Percentiles rank a stretch among this genome's conserved stretches.
Evolutionary conservation across 2,888 invertebrate species (phyloP).

Genomic region (Therioaphis trifolii): DNA sequence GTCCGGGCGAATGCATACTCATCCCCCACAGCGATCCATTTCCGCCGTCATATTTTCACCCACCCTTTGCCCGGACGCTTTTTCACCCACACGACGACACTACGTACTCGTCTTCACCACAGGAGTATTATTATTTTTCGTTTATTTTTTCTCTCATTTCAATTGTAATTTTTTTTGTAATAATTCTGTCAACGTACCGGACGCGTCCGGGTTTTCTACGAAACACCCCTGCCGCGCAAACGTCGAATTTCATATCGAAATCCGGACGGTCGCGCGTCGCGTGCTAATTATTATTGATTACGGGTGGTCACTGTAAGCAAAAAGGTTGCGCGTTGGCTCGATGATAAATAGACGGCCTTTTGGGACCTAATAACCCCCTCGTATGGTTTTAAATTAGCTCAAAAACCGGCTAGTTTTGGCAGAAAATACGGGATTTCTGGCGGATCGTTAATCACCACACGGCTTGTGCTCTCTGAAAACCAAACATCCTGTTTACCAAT

Average conservation of each 20-base stretch:
- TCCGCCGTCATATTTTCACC: no score
- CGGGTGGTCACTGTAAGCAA: conserved; percentile 55
- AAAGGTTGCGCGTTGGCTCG: conserved; percentile 43
- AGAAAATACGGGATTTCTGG: neutral
- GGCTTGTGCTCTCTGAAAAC: neutral
- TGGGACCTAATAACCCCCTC: conserved; percentile 29
- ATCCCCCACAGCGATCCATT: no score
- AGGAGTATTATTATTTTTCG: neutral
- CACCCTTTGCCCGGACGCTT: no score
- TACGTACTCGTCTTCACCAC: neutral
- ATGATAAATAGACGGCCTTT: conserved; percentile 53
- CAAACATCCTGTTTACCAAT: neutral
- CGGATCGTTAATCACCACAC: conserved; percentile 27
- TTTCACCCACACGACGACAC: no score
- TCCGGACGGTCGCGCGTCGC: neutral
- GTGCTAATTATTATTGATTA: conserved; percentile 59
- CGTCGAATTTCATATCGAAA: neutral
- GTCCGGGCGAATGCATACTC: no score
- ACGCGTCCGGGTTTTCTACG: no score
- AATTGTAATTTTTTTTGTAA: no score
- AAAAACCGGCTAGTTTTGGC: conserved; percentile 17
- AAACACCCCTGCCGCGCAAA: no score
- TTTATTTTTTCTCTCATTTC: neutral
- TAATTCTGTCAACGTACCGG: no score
- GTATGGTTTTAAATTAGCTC: conserved; percentile 32